Percentiles rank a stretch among this genome's conserved stretches.
These are phyloP conservation scores for Drosophila pallidifrons DNA, from an alignment of 1,140 invertebrate species.

Conservation along the genomic window DNA sequence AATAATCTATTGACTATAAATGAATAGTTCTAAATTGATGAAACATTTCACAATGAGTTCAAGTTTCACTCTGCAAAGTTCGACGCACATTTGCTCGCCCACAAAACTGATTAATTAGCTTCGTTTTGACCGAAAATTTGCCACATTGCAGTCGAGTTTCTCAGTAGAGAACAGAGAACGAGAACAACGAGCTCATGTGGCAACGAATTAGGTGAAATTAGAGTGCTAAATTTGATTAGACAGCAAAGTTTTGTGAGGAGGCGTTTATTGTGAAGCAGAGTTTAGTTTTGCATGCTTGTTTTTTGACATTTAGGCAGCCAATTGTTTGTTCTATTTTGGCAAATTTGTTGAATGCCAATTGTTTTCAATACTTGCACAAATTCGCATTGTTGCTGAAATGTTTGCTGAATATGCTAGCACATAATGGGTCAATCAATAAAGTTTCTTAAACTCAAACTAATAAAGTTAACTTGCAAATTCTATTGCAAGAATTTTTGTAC, in stretches of 20 bases:
- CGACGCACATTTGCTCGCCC: background rate
- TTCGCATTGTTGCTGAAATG: too few relatives aligned
- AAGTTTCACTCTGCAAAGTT: background rate
- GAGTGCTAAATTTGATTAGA: slow-evolving; percentile 5
- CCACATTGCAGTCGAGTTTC: background rate
- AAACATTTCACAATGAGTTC: background rate
- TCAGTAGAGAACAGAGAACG: background rate
- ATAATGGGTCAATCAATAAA: too few relatives aligned
- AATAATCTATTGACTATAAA: background rate
- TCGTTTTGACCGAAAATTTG: background rate
- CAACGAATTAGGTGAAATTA: slow-evolving; percentile 4
- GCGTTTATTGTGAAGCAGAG: background rate
- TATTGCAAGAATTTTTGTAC: too few relatives aligned
- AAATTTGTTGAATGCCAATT: too few relatives aligned
- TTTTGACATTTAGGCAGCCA: too few relatives aligned
- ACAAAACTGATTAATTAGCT: background rate
- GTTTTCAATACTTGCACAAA: too few relatives aligned
- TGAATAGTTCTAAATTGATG: background rate
- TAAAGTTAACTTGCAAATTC: too few relatives aligned
- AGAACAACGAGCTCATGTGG: slow-evolving; percentile 6
- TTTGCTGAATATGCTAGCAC: too few relatives aligned
- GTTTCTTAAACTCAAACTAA: too few relatives aligned
- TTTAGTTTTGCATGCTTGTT: background rate
- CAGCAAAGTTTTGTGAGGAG: background rate
- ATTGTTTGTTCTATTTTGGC: too few relatives aligned